Evolutionary conservation across 2,797 vertebrate genomes (phyloP), one percentile per base, ranked within the genome.

Genomic region (Melanogrammus aeglefinus): DNA sequence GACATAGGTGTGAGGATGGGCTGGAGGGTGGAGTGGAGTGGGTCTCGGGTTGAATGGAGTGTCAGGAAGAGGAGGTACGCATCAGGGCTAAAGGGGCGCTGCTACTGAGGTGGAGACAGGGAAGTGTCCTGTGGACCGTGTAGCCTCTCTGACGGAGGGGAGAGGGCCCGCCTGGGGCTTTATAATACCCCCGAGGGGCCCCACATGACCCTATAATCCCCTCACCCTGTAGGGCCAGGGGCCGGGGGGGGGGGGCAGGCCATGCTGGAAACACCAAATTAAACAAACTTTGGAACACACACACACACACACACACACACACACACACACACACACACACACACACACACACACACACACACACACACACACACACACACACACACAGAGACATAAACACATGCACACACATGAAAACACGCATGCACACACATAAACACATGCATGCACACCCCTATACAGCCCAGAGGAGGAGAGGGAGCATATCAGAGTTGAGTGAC

Each of bases 121-220:
- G 84, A 85, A 87, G 87, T 90, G 86, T 93, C 93, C 87, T 83
- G 84, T 91, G 91, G 92, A 93, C 92, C 83, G 91, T 91, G 93
- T 88, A 93, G 92, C 91, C 92, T 93, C 91, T 94, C 92, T 94
- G 92, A 94, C 86, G 85, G 92, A 91, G 91, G 82, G 88, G 88
- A 93, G 90, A 92, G 91, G 92, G 93, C 89, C 90, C 88, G 88
- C 85, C 83, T 77, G 89, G 87, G 90, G 93, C 92, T 95, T 94
- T 95, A 95, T 95, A 95, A 94, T 75, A 86, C 86, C 88, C 92
- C 84, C 86, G 81, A 85, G 90, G 89, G 92, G 88, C 92, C 90
- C 89, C 88, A 88, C 73, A 86, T 94, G 93, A 95, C 92, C 92
- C 87, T 88, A 93, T 94, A 93, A 94, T 94, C 92, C 93, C 79